Conservation (phyloP, 2,113 vertebrate species). For the Varanus komodoensis region DNA sequence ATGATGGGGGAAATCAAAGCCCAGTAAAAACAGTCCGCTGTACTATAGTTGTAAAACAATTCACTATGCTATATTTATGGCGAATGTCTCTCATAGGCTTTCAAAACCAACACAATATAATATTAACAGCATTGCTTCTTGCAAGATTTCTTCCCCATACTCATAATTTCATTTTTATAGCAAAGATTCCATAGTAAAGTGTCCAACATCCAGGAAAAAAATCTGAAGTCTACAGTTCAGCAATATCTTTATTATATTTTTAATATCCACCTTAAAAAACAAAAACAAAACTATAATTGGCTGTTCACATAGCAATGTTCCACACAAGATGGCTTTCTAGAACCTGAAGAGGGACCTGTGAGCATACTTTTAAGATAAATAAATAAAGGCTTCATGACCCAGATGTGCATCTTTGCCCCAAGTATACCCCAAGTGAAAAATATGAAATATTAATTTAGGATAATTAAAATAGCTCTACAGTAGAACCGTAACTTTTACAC, state of each 20-base stretch:
- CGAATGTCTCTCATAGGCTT: neutral
- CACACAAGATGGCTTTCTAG: no score
- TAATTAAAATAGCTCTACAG: neutral
- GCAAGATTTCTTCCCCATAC: neutral
- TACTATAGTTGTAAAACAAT: neutral
- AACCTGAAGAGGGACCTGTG: neutral
- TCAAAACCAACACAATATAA: neutral
- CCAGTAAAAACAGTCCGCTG: neutral
- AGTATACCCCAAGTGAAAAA: neutral
- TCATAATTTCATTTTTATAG: neutral
- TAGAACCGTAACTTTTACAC: neutral
- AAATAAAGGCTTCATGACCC: neutral
- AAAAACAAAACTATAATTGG: no score
- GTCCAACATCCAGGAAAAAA: no score
- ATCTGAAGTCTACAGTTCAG: no score
- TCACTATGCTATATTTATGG: neutral
- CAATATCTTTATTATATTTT: no score
- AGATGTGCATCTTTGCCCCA: neutral
- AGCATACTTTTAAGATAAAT: neutral
- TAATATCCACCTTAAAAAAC: no score
- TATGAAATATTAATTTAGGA: no score
- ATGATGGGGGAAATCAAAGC: conserved; percentile 14
- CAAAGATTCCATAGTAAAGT: neutral
- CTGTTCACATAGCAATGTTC: no score
- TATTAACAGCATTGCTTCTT: neutral